A percentile compares a stretch with the other conserved stretches of the same genome.
These are phyloP conservation scores for Phylloscopus whistleri DNA, from an alignment of 2,113 vertebrate genomes.

Conservation along the genomic window DNA sequence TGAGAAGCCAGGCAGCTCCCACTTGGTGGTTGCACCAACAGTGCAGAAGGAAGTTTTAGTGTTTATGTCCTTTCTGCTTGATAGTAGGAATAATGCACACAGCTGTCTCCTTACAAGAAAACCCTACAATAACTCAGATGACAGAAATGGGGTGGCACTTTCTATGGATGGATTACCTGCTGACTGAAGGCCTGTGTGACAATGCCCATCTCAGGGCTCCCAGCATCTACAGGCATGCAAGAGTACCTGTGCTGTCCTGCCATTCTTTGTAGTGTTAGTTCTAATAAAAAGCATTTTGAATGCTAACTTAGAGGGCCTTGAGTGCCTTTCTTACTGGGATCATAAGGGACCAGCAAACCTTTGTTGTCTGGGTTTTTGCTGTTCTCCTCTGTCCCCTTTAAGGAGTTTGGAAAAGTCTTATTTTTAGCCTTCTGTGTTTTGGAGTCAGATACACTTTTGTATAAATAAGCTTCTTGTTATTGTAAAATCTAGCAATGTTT, in stretches of 20 bases:
- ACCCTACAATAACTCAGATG: not conserved
- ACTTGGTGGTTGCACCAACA: not conserved
- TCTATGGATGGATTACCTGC: not conserved
- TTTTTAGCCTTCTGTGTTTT: no score
- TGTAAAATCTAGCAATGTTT: no score
- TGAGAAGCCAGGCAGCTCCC: not conserved
- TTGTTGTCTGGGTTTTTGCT: no score
- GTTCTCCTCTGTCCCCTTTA: no score
- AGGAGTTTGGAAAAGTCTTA: no score
- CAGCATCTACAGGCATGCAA: not conserved
- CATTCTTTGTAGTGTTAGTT: not conserved
- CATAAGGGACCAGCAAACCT: not conserved
- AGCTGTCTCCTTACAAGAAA: not conserved
- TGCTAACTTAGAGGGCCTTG: not conserved
- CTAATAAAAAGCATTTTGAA: not conserved
- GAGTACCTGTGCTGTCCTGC: not conserved
- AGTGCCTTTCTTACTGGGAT: not conserved
- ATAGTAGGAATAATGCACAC: not conserved
- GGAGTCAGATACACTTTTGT: no score
- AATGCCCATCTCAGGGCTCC: fast-evolving
- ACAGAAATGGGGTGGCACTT: not conserved
- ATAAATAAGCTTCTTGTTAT: no score
- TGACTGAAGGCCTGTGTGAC: not conserved
- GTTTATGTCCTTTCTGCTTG: not conserved
- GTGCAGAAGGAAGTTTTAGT: not conserved